Evolutionary conservation across 2,797 vertebrate species (phyloP), one percentile per base, ranked within the genome.

Genomic region (Brachymystax lenok): DNA sequence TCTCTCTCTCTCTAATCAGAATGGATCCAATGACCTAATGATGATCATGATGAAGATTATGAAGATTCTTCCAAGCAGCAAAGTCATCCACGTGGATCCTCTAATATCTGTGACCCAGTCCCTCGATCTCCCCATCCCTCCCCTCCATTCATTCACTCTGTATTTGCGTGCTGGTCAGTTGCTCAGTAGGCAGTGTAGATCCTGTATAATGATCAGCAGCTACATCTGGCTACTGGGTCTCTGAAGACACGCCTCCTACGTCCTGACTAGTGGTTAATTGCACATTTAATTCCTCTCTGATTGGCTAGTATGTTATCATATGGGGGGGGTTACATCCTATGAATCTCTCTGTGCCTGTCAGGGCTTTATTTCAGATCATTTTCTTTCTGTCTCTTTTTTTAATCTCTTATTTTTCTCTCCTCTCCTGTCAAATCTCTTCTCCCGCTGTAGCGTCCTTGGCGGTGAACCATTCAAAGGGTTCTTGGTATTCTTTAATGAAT

Each of bases 171-270:
- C 88, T 84, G 93, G n/a, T 96, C 95, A 90, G 88, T 92, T 97
- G 97, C 98, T 99, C 98, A 99, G 98, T 99, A 98, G 96, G 96
- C 97, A 98, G 98, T 99, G 98, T 99, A 99, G 98, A 99, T 99
- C 95, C 98, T 99, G 98, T 98, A 87, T 95, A 89, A 87, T 85
- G 93, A 94, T 98, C 98, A 99, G 98, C 94, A 99, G 97, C 98
- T 99, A 99, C 98, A 99, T 99, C 98, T 99, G 98, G 97, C 98
- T 99, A 99, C 98, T 99, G 98, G 98, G 98, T 99, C 98, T 99
- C 97, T 92, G 95, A 95, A 94, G 92, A 92, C 93, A 61, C n/a
- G n/a, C 59, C 59, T 88, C 85, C 74, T 79, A 85, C 91, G 93
- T 90, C 90, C 78, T 76, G 59, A 69, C 50, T 28, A 91, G 90